A percentile compares a stretch with the other conserved stretches of the same genome.
These are phyloP conservation scores for Melitaea cinxia DNA, from an alignment of 1,140 invertebrate genomes.

Conservation along the genomic window DNA sequence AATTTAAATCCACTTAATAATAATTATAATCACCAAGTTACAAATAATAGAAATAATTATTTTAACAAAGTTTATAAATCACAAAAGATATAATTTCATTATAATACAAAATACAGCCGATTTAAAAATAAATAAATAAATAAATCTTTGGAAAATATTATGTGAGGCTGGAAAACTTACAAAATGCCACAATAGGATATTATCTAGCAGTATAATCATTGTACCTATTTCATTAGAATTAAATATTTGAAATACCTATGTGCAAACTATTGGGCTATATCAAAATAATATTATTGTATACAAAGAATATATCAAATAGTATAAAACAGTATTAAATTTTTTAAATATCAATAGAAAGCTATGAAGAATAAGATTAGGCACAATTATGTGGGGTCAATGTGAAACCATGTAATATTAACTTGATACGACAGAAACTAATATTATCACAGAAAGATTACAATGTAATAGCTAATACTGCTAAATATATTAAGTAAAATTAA, in stretches of 20 bases:
- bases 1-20: neutral
- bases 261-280: constrained; percentile 1
- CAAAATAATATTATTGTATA: neutral
- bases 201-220: neutral
- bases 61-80: no score
- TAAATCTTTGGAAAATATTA: neutral
- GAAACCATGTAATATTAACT: constrained; percentile 41
- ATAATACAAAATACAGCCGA: no score
- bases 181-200: neutral
- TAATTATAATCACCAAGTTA: neutral
- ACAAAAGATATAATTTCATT: no score
- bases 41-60: neutral
- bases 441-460: constrained; percentile 63
- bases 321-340: constrained; percentile 20
- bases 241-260: neutral
- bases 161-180: neutral
- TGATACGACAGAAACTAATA: constrained; percentile 47
- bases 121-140: neutral
- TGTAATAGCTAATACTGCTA: constrained; percentile 54
- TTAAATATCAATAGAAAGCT: constrained; percentile 18
- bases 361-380: constrained; percentile 27
- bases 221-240: neutral
- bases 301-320: constrained; percentile 9
- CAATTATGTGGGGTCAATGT: constrained; percentile 22
- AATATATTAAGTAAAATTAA: constrained; percentile 47